Evolutionary conservation across 2,888 invertebrate genomes (phyloP).

Genomic region (Drosophila kuntzei): DNA sequence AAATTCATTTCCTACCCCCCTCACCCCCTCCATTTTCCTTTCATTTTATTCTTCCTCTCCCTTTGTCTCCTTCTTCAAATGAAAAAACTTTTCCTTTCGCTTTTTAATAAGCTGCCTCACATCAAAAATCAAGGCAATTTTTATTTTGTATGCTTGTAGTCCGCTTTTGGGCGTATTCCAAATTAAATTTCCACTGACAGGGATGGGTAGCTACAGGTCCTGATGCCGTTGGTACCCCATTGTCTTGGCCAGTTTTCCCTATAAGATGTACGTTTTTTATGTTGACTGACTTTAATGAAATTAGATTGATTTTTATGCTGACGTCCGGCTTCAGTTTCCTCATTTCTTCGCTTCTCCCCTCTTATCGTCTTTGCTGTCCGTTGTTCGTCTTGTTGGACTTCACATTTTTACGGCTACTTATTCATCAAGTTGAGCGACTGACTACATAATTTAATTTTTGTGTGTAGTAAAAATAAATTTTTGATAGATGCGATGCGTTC

Average conservation of each 20-base stretch:
- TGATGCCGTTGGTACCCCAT: slow-evolving; percentile 21
- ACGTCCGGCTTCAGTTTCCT: slow-evolving; percentile 51
- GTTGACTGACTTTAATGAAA: slow-evolving; percentile 76
- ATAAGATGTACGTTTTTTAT: slow-evolving; percentile 44
- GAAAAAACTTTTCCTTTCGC: slow-evolving; percentile 8
- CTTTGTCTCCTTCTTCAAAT: neutral
- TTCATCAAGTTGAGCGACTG: slow-evolving; percentile 77
- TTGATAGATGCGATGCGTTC: slow-evolving; percentile 68
- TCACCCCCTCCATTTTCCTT: neutral
- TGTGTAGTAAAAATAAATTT: slow-evolving; percentile 76
- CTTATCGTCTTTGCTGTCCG: slow-evolving; percentile 5
- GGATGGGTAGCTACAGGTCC: neutral
- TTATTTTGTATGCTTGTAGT: slow-evolving; percentile 1
- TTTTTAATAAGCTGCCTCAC: slow-evolving; percentile 45
- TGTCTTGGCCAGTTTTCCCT: slow-evolving; percentile 37
- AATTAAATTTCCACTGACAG: slow-evolving; percentile 45
- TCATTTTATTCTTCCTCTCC: neutral
- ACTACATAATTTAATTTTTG: slow-evolving; percentile 79
- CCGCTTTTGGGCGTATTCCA: slow-evolving; percentile 46
- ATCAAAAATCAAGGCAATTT: slow-evolving; percentile 26
- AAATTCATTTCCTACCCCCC: neutral
- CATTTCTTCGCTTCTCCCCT: neutral
- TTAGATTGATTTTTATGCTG: slow-evolving; percentile 76
- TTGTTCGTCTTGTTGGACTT: slow-evolving; percentile 35
- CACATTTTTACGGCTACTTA: slow-evolving; percentile 74